phyloP scores from a whole-genome alignment of 2,888 invertebrate species.

The Sepioteuthis lessoniana region DNA sequence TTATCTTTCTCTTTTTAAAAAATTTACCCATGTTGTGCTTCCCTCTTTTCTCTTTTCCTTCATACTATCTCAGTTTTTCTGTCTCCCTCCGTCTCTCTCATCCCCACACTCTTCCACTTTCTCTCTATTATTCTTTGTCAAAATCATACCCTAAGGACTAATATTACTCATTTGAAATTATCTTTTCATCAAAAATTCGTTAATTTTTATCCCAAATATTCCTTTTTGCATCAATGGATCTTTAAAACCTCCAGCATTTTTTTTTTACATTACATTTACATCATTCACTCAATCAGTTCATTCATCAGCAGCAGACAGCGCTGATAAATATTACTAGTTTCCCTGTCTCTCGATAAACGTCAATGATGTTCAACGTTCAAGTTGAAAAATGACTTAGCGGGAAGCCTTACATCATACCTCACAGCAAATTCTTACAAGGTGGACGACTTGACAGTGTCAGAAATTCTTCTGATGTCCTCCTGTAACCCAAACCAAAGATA shows the following conservation, averaged over 20 bases:
- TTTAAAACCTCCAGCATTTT: not conserved
- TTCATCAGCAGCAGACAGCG: not conserved
- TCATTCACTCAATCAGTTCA: not conserved
- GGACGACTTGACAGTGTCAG: no score
- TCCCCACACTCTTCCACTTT: not conserved
- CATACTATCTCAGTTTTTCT: not conserved
- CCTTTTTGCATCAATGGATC: not conserved
- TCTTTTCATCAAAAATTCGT: not conserved
- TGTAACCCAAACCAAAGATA: no score
- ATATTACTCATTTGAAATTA: not conserved
- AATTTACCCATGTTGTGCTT: no score
- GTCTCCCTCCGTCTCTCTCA: not conserved
- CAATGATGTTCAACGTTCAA: no score
- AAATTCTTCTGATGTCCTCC: no score
- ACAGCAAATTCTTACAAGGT: no score
- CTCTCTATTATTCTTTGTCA: not conserved
- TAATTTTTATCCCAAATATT: not conserved
- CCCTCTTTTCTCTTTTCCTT: not conserved
- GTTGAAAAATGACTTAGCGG: no score
- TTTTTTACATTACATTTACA: not conserved
- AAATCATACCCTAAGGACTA: not conserved
- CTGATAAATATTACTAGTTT: not conserved
- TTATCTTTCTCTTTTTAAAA: no score
- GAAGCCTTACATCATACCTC: no score
- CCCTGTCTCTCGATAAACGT: not conserved